phyloP scores from a whole-genome alignment of 1,140 invertebrate species.

The Cardiocondyla obscurior region DNA sequence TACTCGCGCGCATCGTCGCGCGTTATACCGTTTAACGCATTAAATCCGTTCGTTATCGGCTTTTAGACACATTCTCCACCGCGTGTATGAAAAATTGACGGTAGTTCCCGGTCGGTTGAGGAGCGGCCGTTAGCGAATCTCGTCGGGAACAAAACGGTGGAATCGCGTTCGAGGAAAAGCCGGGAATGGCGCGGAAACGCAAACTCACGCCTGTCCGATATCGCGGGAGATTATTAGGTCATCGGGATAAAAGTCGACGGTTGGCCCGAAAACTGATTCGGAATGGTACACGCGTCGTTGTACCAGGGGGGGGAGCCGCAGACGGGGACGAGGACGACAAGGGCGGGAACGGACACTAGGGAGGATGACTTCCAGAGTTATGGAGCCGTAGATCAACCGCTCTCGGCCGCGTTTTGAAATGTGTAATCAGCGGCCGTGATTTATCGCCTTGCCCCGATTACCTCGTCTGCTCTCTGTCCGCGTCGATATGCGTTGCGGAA shows the following conservation, averaged over 20 bases:
- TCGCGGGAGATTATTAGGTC: slow-evolving; percentile 39
- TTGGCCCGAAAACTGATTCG: slow-evolving; percentile 31
- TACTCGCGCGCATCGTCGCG: background rate
- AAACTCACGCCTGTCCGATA: slow-evolving; percentile 4
- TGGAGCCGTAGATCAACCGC: slow-evolving; percentile 79
- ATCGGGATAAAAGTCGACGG: slow-evolving; percentile 45
- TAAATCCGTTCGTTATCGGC: slow-evolving; percentile 21
- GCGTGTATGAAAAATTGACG: slow-evolving; percentile 8
- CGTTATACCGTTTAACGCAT: background rate
- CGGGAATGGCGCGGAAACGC: background rate
- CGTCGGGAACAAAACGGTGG: background rate
- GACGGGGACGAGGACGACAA: background rate
- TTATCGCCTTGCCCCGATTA: slow-evolving; percentile 76
- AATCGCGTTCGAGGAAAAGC: background rate
- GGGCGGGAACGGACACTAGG: background rate
- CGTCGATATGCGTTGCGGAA: slow-evolving; percentile 54
- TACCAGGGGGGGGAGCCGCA: background rate
- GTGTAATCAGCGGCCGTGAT: slow-evolving; percentile 81
- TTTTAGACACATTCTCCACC: background rate
- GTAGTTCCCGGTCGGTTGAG: background rate
- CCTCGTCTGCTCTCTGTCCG: slow-evolving; percentile 33
- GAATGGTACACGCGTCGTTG: background rate
- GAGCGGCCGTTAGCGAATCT: background rate
- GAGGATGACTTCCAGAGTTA: slow-evolving; percentile 73
- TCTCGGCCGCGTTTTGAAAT: slow-evolving; percentile 80